Evolutionary conservation across 2,888 invertebrate genomes (phyloP), one percentile per base, ranked within the genome.

Genomic region (Ctena decussata): DNA sequence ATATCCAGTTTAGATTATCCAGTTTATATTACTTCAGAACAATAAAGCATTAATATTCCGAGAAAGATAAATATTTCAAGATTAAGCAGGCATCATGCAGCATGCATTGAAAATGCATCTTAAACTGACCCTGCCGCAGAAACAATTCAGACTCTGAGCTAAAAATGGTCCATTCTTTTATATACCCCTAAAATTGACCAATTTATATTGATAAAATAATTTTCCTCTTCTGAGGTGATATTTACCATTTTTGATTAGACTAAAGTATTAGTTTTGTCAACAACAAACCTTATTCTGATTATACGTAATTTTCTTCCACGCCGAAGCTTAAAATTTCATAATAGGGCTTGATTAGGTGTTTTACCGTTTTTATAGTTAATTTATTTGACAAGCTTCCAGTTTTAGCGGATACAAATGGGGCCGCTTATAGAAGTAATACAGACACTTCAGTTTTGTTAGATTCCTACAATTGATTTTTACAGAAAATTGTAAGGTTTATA

Each of bases 221-320:
- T 93, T 92, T 86, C 91, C 81, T 85, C 88, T 87, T 89, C 90
- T 89, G 87, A 90, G 86, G 87, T 87, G 88, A 90, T 91, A 91
- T 91, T 91, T 92, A 90, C 89, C 93, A 89, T 90, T 86, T 91
- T 90, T 92, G 92, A 92, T 92, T 92, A 90, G 89, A 84, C 87
- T 84, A 93, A 93, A 93, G 91, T 92, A 92, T 91, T 92, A 91
- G 92, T 92, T 92, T 92, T 91, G 93, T 92, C 92, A 91, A 91
- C 92, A 92, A 83, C 87, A 81, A 93, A 93, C 92, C 92, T 91
- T 90, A 89, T 86, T 89, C 86, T 91, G 92, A 93, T 93, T 92
- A 92, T 90, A 91, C 89, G 89, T 91, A 93, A 93, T 93, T 92
- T 92, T 90, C 91, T 75, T 84, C 87, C 82, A 85, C 87, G 90